Percentiles rank a stretch among this genome's conserved stretches.
These are phyloP conservation scores for Cataglyphis rosenhaueri DNA, from an alignment of 2,888 invertebrate species.

Conservation along the genomic window DNA sequence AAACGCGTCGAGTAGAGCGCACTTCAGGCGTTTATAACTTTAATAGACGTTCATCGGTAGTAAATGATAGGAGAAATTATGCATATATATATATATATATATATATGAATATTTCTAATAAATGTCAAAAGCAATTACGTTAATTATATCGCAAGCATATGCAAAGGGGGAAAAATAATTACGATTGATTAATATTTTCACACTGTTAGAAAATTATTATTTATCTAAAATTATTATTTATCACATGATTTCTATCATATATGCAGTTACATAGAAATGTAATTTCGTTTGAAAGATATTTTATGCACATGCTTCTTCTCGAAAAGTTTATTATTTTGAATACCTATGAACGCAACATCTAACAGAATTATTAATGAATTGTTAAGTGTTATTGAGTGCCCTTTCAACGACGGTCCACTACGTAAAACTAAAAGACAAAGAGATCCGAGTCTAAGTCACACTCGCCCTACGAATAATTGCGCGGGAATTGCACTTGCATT, in stretches of 20 bases:
- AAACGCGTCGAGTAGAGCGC: constrained; percentile 70
- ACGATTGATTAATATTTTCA: neutral
- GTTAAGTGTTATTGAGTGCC: constrained; percentile 42
- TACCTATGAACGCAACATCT: too few species aligned
- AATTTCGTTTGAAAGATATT: neutral
- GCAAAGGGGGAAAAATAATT: neutral
- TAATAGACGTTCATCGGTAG: constrained; percentile 68
- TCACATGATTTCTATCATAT: neutral
- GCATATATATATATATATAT: neutral
- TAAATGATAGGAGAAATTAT: constrained; percentile 68
- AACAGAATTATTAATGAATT: constrained; percentile 31
- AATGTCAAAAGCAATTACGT: constrained; percentile 31
- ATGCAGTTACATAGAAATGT: neutral
- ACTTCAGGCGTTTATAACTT: constrained; percentile 69
- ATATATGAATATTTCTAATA: constrained; percentile 10
- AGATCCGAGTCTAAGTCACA: neutral
- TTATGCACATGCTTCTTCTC: neutral
- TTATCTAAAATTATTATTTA: neutral
- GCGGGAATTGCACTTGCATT: constrained; percentile 42
- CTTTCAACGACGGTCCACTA: neutral
- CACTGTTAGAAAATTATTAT: neutral
- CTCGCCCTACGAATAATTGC: constrained; percentile 31
- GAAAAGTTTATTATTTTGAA: constrained; percentile 9
- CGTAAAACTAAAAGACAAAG: constrained; percentile 15
- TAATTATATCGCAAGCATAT: constrained; percentile 3